Percentiles rank a stretch among this genome's conserved stretches.
phyloP scores from a whole-genome alignment of 2,797 vertebrate species.

The Pogonophryne albipinna region DNA sequence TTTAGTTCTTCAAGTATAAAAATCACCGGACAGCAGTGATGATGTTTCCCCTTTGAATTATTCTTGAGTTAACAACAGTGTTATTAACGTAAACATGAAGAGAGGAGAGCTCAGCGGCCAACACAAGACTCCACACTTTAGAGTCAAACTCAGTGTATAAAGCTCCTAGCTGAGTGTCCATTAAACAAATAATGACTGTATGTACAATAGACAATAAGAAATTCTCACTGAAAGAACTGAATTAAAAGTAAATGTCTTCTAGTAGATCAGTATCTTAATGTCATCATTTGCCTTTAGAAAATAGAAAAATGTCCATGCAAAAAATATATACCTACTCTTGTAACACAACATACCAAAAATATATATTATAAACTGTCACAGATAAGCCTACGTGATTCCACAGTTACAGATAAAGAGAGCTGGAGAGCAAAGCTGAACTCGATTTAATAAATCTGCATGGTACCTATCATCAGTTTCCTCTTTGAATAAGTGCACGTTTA shows the following conservation, averaged over 20 bases:
- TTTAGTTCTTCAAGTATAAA: slow-evolving; percentile 59
- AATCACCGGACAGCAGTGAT: slow-evolving; percentile 42
- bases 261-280: slow-evolving; percentile 60
- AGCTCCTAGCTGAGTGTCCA: slow-evolving; percentile 61
- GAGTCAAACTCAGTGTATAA: slow-evolving; percentile 62
- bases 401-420: slow-evolving; percentile 67
- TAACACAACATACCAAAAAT: slow-evolving; percentile 88
- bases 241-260: slow-evolving; percentile 73
- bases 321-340: slow-evolving; percentile 86
- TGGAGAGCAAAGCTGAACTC: slow-evolving; percentile 62
- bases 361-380: slow-evolving; percentile 82
- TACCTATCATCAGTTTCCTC: slow-evolving; percentile 48
- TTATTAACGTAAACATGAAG: slow-evolving; percentile 74
- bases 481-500: slow-evolving; percentile 25
- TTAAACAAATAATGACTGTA: slow-evolving; percentile 77
- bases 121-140: slow-evolving; percentile 46
- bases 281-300: slow-evolving; percentile 78
- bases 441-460: slow-evolving; percentile 48
- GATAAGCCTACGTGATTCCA: slow-evolving; percentile 61
- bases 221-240: slow-evolving; percentile 63
- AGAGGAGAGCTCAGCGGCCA: slow-evolving; percentile 40
- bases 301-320: slow-evolving; percentile 86
- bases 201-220: slow-evolving; percentile 81
- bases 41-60: slow-evolving; percentile 39
- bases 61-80: slow-evolving; percentile 61